Evolutionary conservation across 2,113 vertebrate genomes (phyloP).

Genomic region (Amblyopsis rosae): DNA sequence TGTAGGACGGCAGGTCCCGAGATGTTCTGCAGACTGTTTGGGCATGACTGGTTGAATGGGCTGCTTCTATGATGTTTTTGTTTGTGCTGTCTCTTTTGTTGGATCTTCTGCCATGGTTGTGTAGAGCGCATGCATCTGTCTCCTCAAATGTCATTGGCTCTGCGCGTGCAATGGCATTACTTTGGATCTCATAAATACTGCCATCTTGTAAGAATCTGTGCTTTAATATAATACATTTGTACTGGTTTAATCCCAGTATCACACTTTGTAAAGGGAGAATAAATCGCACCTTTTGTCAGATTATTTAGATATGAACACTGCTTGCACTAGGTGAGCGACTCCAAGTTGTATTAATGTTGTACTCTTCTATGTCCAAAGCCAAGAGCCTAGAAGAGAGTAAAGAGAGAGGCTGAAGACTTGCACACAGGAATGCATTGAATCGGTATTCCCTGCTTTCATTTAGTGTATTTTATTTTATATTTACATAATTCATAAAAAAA

Average conservation of each 20-base stretch:
- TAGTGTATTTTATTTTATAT: conserved; percentile 12
- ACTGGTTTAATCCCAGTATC: conserved; percentile 46
- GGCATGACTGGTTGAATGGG: conserved; percentile 24
- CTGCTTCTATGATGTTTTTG: conserved; percentile 36
- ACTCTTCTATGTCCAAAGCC: conserved; percentile 47
- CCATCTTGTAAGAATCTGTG: conserved; percentile 72
- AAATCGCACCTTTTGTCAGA: conserved; percentile 32
- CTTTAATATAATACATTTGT: conserved; percentile 74
- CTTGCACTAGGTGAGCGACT: conserved; percentile 41
- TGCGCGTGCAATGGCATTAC: conserved; percentile 16
- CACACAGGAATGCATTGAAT: conserved; percentile 18
- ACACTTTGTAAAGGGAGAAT: conserved; percentile 51
- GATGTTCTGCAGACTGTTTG: background rate
- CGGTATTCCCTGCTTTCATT: background rate
- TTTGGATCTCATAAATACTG: conserved; percentile 48
- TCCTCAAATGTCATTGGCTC: background rate
- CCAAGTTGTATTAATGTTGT: conserved; percentile 2
- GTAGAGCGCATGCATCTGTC: conserved; percentile 18
- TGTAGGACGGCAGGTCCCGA: background rate
- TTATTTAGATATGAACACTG: conserved; percentile 51
- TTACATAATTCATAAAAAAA: conserved; percentile 20
- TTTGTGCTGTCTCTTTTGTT: conserved; percentile 67
- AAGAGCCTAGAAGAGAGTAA: conserved; percentile 64
- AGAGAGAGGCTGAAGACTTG: conserved; percentile 39
- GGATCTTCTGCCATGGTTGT: conserved; percentile 19